phyloP scores from a whole-genome alignment of 2,113 vertebrate genomes.

The Phalacrocorax pelagicus region DNA sequence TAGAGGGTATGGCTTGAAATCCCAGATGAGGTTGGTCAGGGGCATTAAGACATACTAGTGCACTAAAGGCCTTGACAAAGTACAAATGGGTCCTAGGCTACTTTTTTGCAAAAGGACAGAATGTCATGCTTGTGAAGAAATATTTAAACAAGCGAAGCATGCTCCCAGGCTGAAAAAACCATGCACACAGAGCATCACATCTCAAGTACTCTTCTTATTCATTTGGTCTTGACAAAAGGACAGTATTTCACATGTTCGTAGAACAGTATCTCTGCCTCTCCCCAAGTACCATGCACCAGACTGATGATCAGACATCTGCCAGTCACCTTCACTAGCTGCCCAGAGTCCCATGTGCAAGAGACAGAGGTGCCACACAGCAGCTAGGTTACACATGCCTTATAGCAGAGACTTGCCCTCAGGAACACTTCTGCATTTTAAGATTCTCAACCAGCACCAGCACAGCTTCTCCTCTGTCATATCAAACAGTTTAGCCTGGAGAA shows the following conservation, averaged over 20 bases:
- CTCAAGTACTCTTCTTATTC: neutral
- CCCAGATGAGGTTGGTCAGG: neutral
- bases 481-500: no score
- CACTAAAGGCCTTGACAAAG: neutral
- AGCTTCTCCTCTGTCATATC: neutral
- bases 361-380: neutral
- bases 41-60: neutral
- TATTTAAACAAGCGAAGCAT: neutral
- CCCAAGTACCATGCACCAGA: neutral
- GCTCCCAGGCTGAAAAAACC: neutral
- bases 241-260: neutral
- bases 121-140: neutral
- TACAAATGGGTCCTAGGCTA: neutral
- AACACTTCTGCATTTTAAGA: neutral
- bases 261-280: neutral
- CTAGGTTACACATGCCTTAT: accelerated
- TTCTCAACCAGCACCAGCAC: neutral
- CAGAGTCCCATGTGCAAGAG: neutral
- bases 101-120: neutral
- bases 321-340: neutral
- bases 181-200: neutral
- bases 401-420: neutral
- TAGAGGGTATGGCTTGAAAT: neutral
- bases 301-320: neutral
- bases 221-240: accelerated